Evolutionary conservation across 1,140 invertebrate species (phyloP), one percentile per base, ranked within the genome.

Genomic region (Eupristina koningsbergeri): DNA sequence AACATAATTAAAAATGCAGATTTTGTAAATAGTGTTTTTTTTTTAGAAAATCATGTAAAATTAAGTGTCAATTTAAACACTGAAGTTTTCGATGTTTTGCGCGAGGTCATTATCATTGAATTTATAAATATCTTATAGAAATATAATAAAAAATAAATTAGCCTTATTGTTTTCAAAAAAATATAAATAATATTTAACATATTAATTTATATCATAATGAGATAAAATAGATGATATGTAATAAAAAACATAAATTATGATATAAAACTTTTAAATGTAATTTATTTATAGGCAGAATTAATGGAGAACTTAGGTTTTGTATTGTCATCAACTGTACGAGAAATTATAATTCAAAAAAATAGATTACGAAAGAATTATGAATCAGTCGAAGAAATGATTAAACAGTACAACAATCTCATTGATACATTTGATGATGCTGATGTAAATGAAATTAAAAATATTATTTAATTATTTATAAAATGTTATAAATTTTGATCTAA

Each of bases 231-330:
- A 50, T 9, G 17, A 15, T 17, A 15, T 50, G 8, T 50, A 15
- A 45, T 7, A 7, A 45, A 45, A 45, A 45, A 11, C 5, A 45
- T 45, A 45, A n/a, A n/a, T n/a, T n/a, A n/a, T n/a, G n/a, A n/a
- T n/a, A 45, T 45, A 45, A 45, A 39, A 39, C n/a, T 3, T 71
- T 7, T 31, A 50, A 79, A 58, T 45, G 36, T 50, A 64, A 80
- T 39, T 53, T 47, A 53, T 76, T 81, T 17, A n/a, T 29, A 90
- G 89, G 95, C 95, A 0, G 95, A 96, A 90, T 88, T 96, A 3
- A 94, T 97, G 91, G 96, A 97, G 88, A 93, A 94, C 82, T 86
- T 97, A 13, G 96, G 96, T 6, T 97, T 95, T 87, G 89, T 94
- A 36, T 89, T 98, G 45, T 95, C 96, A 0, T 89, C 94, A 17